Evolutionary conservation across 2,113 vertebrate species (phyloP).

Genomic region (Amblyornis subalaris): DNA sequence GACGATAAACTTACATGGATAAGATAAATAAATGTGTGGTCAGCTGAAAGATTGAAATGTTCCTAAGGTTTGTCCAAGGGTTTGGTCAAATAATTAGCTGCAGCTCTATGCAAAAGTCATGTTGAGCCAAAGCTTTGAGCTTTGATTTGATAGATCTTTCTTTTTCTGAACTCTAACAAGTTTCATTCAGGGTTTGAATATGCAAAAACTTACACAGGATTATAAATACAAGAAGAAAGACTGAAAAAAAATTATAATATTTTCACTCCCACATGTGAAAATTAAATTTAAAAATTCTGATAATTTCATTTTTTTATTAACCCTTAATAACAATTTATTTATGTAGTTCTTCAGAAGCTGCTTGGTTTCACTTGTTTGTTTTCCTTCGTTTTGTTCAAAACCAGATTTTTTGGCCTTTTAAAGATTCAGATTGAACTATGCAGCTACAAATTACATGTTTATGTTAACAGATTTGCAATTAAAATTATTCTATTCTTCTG

Average conservation of each 20-base stretch:
- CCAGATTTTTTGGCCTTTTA: constrained; percentile 15
- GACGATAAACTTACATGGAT: neutral
- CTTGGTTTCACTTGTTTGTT: constrained; percentile 1
- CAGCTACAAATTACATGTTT: constrained; percentile 41
- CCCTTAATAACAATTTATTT: neutral
- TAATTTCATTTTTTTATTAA: neutral
- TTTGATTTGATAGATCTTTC: constrained; percentile 43
- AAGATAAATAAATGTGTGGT: neutral
- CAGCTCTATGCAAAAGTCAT: constrained; percentile 32
- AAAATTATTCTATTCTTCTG: constrained; percentile 6
- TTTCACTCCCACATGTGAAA: constrained; percentile 11
- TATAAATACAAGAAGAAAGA: neutral
- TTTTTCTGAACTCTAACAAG: constrained; percentile 37
- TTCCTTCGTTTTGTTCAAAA: neutral
- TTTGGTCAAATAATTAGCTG: constrained; percentile 25
- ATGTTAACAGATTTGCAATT: constrained; percentile 18
- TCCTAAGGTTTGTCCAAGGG: neutral
- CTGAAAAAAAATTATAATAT: neutral
- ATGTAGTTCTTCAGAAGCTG: constrained; percentile 18
- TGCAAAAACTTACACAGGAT: constrained; percentile 47
- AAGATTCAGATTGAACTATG: constrained; percentile 32
- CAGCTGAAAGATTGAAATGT: neutral
- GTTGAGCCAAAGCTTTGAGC: constrained; percentile 43
- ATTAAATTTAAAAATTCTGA: neutral
- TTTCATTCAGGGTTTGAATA: constrained; percentile 56